Evolutionary conservation across 2,888 invertebrate genomes (phyloP).

Genomic region (Thereva unica): DNA sequence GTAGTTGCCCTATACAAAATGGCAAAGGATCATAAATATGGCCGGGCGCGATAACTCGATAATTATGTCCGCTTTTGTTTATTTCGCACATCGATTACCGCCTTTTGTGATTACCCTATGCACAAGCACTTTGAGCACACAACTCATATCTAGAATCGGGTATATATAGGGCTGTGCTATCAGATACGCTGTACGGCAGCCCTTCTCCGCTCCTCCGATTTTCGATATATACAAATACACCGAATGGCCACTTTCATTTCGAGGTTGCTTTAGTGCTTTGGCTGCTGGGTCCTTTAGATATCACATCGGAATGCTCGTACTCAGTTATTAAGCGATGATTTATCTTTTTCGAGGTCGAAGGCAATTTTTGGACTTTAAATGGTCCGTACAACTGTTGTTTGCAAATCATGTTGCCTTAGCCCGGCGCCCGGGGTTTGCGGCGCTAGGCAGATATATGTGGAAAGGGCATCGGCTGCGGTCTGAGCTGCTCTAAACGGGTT

Average conservation of each 20-base stretch:
- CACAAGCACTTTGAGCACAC: conserved; percentile 39
- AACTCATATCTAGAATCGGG: conserved; percentile 25
- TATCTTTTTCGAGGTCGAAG: conserved; percentile 38
- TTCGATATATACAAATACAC: not conserved
- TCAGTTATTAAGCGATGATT: conserved; percentile 42
- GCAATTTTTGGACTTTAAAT: conserved; percentile 39
- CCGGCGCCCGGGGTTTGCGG: no score
- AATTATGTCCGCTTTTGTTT: conserved; percentile 60
- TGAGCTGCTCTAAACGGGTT: no score
- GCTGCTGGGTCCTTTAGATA: conserved; percentile 31
- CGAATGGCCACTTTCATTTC: conserved; percentile 18
- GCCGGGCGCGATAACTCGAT: conserved; percentile 57
- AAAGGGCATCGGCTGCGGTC: no score
- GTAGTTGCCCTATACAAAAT: conserved; percentile 33
- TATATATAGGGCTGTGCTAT: conserved; percentile 31
- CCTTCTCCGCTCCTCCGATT: conserved; percentile 12
- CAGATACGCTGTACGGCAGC: conserved; percentile 8
- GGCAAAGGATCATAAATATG: conserved; percentile 47
- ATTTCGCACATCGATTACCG: conserved; percentile 58
- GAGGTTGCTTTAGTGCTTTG: conserved; percentile 20
- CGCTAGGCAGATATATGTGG: no score
- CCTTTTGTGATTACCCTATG: conserved; percentile 49
- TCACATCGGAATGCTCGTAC: conserved; percentile 20
- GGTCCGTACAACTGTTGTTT: conserved; percentile 35
- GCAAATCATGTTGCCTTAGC: conserved; percentile 27